phyloP scores from a whole-genome alignment of 2,113 vertebrate genomes.

The Sterrhoptilus dennistouni region DNA sequence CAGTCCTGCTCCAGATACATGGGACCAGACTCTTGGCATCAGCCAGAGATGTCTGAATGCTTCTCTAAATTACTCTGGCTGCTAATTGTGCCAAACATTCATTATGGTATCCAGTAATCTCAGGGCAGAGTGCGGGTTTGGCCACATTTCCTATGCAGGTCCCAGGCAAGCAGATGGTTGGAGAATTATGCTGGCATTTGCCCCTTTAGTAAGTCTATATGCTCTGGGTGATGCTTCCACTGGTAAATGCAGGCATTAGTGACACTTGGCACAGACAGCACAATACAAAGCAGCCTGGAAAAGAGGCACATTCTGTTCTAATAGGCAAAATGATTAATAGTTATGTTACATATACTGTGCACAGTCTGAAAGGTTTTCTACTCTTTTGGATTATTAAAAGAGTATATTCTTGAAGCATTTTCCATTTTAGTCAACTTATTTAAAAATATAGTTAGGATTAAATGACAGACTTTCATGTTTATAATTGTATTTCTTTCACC shows the following conservation, averaged over 20 bases:
- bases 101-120: not conserved
- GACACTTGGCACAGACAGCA: not conserved
- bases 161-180: constrained; percentile 20
- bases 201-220: not conserved
- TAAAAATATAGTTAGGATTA: not conserved
- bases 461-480: not conserved
- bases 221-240: not conserved
- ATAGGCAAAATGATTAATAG: not conserved
- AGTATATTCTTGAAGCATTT: not conserved
- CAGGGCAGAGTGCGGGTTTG: not conserved
- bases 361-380: not conserved
- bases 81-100: not conserved
- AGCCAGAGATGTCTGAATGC: not conserved
- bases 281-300: not conserved
- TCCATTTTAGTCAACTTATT: not conserved
- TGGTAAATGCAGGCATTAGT: not conserved
- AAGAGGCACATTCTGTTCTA: not conserved
- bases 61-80: constrained; percentile 3
- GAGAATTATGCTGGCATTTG: not conserved
- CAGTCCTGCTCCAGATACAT: not conserved
- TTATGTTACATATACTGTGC: not conserved
- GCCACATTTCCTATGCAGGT: not conserved
- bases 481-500: not conserved
- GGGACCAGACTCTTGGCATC: not conserved
- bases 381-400: not conserved